phyloP scores from a whole-genome alignment of 2,888 invertebrate species.

The Mesorhabditis spiculigera region DNA sequence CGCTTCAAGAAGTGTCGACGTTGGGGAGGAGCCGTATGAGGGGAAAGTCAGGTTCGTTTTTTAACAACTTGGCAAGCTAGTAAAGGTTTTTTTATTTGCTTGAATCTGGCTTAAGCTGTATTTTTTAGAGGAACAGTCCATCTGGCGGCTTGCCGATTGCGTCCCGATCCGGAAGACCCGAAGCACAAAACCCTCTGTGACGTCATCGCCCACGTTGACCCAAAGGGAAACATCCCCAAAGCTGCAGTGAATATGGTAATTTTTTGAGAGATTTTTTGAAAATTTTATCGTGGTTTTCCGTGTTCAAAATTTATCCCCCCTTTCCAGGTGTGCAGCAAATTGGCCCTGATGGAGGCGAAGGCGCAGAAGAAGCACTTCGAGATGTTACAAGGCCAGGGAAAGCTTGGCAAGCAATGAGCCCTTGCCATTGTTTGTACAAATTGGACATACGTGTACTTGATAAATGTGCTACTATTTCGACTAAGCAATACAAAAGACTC shows the following conservation, averaged over 20 bases:
- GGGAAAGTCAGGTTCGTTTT: background rate
- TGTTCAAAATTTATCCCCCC: background rate
- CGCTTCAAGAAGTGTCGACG: conserved; percentile 1
- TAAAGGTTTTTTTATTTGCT: background rate
- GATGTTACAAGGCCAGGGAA: background rate
- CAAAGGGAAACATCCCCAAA: background rate
- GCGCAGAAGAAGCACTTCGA: background rate
- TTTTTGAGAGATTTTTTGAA: background rate
- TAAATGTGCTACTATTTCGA: too few relatives aligned
- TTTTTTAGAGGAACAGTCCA: background rate
- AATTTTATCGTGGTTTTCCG: too few relatives aligned
- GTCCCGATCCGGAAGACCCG: background rate
- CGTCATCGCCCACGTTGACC: background rate
- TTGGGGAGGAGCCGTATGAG: background rate
- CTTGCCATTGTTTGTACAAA: background rate
- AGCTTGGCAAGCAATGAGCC: background rate
- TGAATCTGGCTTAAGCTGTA: background rate
- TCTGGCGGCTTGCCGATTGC: background rate
- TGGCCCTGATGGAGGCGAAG: background rate
- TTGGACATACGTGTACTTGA: background rate
- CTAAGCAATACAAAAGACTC: too few relatives aligned
- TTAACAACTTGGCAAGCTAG: background rate
- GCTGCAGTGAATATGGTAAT: background rate
- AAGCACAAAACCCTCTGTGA: background rate
- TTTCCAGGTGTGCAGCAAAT: background rate